Base-by-base conservation (phyloP, 53 echinoderm and acorn worm species). In the Astropecten irregularis region DNA sequence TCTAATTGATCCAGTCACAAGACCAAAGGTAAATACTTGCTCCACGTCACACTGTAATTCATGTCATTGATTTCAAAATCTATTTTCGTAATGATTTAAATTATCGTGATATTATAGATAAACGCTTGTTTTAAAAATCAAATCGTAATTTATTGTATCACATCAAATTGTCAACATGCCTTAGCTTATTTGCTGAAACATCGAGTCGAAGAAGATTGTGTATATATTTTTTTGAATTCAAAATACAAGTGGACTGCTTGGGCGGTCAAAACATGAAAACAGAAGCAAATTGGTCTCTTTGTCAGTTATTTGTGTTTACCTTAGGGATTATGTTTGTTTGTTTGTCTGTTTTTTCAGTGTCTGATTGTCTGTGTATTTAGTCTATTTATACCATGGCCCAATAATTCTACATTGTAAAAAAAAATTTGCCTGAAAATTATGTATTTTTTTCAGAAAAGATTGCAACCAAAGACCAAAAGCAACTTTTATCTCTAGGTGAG, bases 171-270 rank as follows among this genome's bases (percentile, higher is more conserved):
- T 62, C 62, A 62, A 79, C 62, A 79, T 79, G 79, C 62, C 30
- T 32, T 79, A 62, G 61, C 47, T 21, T 18, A 79, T 31, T 42
- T 60, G 2, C 26, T 42, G 16, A 22, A 48, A 79, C 31, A 79
- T 47, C 63, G 29, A 46, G 29, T 42, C 34, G 48, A 79, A 48
- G 79, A 8, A 42, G 11, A 8, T 42, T 42, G 42, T 42, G 11
- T 42, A 42, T 79, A 79, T 79, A 79, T 79, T 56, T 79, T 79
- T 79, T 62, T 79, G 21, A 42, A 79, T 63, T 27, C 8, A n/a
- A 61, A 79, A 79, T 61, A 79, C 79, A 79, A 48, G 22, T 40
- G 76, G n/a, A 39, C 76, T 40, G 21, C n/a, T 76, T 57, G 22
- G 46, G 47, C 47, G 79, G 79, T 46, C 63, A 48, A 51, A 52